Conservation (phyloP, 2,888 invertebrate genomes). For the Nemapogon koenigi region DNA sequence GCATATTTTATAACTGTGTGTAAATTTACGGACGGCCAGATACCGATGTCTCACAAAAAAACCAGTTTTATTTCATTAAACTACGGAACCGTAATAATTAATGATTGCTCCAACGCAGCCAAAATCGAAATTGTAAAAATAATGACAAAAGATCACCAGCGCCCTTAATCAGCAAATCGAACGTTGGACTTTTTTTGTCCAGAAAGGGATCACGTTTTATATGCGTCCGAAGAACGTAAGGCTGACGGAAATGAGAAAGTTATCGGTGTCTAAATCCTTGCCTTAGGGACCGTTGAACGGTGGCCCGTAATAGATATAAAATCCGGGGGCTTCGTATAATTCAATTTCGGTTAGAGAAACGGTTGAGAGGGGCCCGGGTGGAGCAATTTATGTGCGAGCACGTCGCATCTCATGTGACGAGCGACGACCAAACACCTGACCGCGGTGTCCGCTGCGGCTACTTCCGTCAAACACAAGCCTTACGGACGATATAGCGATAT, state of each 20-base stretch:
- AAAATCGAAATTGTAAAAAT: background rate
- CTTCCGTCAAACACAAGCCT: no score
- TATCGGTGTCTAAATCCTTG: slow-evolving; percentile 56
- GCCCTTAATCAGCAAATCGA: background rate
- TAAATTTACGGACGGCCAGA: no score
- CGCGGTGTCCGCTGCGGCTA: no score
- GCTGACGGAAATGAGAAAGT: slow-evolving; percentile 55
- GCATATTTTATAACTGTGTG: no score
- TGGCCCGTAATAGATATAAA: slow-evolving; percentile 59
- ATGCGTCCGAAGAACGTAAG: slow-evolving; percentile 23
- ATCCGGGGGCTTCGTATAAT: slow-evolving; percentile 45
- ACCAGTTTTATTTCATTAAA: no score
- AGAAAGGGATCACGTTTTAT: slow-evolving; percentile 31
- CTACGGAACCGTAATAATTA: no score
- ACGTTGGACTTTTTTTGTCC: slow-evolving; percentile 2
- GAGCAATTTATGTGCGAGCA: slow-evolving; percentile 39
- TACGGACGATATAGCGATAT: no score
- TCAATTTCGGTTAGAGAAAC: slow-evolving; percentile 43
- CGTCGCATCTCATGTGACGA: slow-evolving; percentile 10
- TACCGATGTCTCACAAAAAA: no score
- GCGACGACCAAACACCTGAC: no score
- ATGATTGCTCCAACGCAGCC: background rate
- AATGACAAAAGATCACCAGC: background rate
- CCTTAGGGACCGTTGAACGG: slow-evolving; percentile 45
- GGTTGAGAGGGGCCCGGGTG: slow-evolving; percentile 23